phyloP scores from a whole-genome alignment of 1,140 invertebrate genomes.

The Physella acuta region DNA sequence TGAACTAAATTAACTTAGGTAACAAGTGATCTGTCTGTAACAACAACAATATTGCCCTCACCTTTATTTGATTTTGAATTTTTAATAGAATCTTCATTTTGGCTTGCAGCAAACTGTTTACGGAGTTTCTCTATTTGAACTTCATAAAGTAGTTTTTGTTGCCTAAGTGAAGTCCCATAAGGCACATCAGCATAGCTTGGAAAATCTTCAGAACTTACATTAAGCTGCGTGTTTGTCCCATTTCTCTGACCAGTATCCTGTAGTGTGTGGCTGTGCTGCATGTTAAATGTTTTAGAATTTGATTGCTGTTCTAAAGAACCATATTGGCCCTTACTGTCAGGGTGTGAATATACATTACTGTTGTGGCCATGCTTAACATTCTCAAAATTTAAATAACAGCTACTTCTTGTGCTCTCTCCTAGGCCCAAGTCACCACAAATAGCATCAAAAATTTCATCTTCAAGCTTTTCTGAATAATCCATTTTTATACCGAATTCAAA shows the following conservation, averaged over 20 bases:
- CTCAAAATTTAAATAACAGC: conserved; percentile 14
- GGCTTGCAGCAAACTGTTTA: conserved; percentile 22
- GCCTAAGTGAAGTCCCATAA: conserved; percentile 37
- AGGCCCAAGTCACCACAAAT: conserved; percentile 44
- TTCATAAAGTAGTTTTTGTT: conserved; percentile 39
- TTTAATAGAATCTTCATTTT: not conserved
- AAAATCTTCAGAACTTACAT: conserved; percentile 28
- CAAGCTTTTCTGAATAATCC: conserved; percentile 14
- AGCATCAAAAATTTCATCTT: conserved; percentile 33
- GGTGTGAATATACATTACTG: too few species aligned
- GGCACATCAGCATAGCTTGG: conserved; percentile 38
- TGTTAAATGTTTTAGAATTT: not conserved
- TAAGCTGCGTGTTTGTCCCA: not conserved
- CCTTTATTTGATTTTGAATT: not conserved
- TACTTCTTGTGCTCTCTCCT: conserved; percentile 30
- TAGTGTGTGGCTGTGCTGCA: not conserved
- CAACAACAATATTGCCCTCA: not conserved
- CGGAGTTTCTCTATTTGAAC: conserved; percentile 30
- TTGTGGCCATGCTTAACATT: not conserved
- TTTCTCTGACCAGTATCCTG: not conserved
- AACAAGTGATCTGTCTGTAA: not conserved
- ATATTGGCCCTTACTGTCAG: not conserved
- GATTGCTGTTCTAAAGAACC: not conserved
- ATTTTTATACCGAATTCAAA: too few species aligned
- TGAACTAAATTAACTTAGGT: not conserved